A percentile compares a stretch with the other conserved stretches of the same genome.
Evolutionary conservation across 2,113 vertebrate species (phyloP).

Genomic region (Puffinus mauretanicus): DNA sequence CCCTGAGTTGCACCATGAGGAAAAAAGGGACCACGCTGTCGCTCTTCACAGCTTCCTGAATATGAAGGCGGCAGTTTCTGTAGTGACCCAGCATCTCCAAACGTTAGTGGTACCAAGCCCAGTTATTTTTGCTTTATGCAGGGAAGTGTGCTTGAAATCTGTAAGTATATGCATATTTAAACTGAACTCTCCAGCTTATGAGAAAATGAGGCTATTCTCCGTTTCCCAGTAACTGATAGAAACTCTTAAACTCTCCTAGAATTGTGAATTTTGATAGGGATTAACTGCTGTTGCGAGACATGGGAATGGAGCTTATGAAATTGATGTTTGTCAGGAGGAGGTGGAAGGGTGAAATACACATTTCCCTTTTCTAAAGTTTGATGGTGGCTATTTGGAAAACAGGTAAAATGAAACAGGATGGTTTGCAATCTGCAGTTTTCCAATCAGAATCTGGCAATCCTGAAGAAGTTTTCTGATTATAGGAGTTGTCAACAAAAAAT

Average conservation of each 20-base stretch:
- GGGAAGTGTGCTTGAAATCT: background rate
- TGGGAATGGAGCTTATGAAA: background rate
- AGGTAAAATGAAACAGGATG: background rate
- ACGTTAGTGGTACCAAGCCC: background rate
- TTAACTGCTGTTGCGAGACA: background rate
- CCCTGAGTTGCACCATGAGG: background rate
- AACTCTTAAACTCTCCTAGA: background rate
- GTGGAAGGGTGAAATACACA: background rate
- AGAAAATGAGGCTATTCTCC: background rate
- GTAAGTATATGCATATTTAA: background rate
- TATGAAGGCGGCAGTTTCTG: background rate
- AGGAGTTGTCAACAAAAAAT: background rate
- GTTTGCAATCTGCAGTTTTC: background rate
- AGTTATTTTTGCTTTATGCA: background rate
- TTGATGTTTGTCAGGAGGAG: background rate
- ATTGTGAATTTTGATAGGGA: background rate
- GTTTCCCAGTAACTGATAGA: background rate
- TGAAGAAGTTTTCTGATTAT: background rate
- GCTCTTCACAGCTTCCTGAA: background rate
- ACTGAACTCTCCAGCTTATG: background rate
- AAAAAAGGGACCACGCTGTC: fast-evolving
- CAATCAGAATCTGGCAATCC: background rate
- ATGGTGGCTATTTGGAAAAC: background rate
- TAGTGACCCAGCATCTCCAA: background rate
- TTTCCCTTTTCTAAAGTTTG: background rate